Conservation (phyloP, 2,797 vertebrate genomes). For the Hydrolagus colliei region DNA sequence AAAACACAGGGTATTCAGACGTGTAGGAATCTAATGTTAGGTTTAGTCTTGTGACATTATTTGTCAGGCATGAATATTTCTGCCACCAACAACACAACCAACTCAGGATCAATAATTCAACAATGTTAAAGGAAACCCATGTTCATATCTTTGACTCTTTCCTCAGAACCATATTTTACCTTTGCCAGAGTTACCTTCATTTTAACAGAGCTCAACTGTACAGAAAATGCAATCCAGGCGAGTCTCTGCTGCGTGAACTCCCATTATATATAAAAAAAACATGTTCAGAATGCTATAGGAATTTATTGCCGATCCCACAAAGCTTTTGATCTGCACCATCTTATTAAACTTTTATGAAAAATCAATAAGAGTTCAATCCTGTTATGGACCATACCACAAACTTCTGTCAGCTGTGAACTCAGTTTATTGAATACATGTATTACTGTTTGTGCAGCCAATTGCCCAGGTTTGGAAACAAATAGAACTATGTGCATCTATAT, state of each 20-base stretch:
- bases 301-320: conserved; percentile 53
- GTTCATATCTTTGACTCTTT: too few species aligned
- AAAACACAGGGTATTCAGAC: not conserved
- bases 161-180: not conserved
- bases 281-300: conserved; percentile 41
- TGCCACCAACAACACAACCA: too few species aligned
- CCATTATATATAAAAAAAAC: conserved; percentile 34
- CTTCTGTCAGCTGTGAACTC: conserved; percentile 40
- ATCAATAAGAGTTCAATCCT: conserved; percentile 52
- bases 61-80: too few species aligned
- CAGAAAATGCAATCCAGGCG: conserved; percentile 14
- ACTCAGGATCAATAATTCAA: too few species aligned
- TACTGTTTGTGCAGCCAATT: conserved; percentile 18
- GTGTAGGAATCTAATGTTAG: not conserved
- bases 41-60: not conserved
- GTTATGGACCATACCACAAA: conserved; percentile 44
- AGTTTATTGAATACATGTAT: conserved; percentile 29
- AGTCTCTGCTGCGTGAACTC: not conserved
- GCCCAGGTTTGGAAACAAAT: conserved; percentile 27
- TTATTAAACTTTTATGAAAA: conserved; percentile 63
- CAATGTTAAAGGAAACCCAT: too few species aligned
- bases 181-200: not conserved
- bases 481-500: conserved; percentile 30
- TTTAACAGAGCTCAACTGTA: not conserved
- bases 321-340: conserved; percentile 55